Evolutionary conservation across 2,888 invertebrate species (phyloP), one percentile per base, ranked within the genome.

Genomic region (Ariolimax columbianus): DNA sequence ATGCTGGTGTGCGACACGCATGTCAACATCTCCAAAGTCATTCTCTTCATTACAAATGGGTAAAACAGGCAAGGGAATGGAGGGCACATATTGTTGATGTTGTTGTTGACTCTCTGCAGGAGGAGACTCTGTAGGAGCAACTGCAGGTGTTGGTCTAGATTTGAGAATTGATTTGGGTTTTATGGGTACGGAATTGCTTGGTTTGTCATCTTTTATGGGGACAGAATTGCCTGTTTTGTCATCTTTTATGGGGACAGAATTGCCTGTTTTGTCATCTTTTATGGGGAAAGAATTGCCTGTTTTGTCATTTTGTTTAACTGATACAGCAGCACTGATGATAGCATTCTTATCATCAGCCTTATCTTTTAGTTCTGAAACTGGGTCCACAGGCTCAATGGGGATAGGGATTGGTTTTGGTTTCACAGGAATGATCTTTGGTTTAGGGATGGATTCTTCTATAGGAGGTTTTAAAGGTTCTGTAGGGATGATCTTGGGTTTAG

Each of bases 1-100:
- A 51, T 51, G 66, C 17, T 63, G 68, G 66, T 59, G 30, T 4
- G 85, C 72, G 38, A 77, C 51, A n/a, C 85, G 75, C 85, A 85
- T 85, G 36, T 85, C 85, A 19, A 85, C 82, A 77, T 85, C 85
- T 2, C 82, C 82, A 80, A 77, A 81, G 70, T 85, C 85, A 33
- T 77, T 63, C 23, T 43, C 81, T 40, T 55, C 78, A 55, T 70
- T 51, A 3, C 1, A 1, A 70, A 33, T 11, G 2, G 72, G n/a
- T 9, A 19, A 30, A 36, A 40, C 26, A 30, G 33, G 26, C 55
- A 55, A 51, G 1, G 38, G 23, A 0, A 36, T 51, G n/a, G 68
- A 4, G 3, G 19, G 33, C n/a, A 26, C 36, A 26, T 17, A 23
- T 23, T 30, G 30, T 40, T 43, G 36, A 55, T 9, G 30, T 23